Evolutionary conservation across 2,888 invertebrate species (phyloP), one percentile per base, ranked within the genome.

Genomic region (Adela reaumurella): DNA sequence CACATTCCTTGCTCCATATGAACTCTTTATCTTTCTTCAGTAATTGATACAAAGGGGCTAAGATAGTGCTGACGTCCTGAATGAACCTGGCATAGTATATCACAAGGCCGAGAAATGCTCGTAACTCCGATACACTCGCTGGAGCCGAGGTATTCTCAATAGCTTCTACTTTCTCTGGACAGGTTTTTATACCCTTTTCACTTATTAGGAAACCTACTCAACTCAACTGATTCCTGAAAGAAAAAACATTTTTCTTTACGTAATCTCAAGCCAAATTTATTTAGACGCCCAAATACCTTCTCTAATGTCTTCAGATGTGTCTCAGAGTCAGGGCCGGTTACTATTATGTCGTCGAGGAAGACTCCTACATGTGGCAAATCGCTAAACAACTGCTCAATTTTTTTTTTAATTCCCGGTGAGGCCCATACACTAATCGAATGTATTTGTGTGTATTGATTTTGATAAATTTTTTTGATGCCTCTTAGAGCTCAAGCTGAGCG

Each of bases 391-490:
- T 35, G 35, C 35, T 35, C 35, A 35, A 35, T 35, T 35, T 35
- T 35, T 35, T 14, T 49, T 45, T 58, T 55, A 46, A 56, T 54
- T 1, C 51, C 53, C 2, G 55, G 54, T 18, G 54, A 52, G 1
- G 54, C 0, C 55, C 57, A 44, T 53, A 56, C 6, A 55, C 47
- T 2, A 58, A 35, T 4, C 55, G 20, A 44, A 57, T 58, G 24
- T 55, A 57, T 24, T 51, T 52, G 43, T 56, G 56, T 1, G 57
- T 58, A 42, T 56, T 56, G 19, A 55, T 53, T 0, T 54, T 54
- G 1, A 53, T 53, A 19, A 47, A 54, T 28, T 46, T 48, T 16
- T 44, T 50, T 3, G 50, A 47, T 24, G 24, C 24, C 2, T 52
- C 53, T 19, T 52, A 53, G 8, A 52, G 42, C 3, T 45, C 51